Evolutionary conservation across 2,888 invertebrate genomes (phyloP).

Genomic region (Pogonocherus hispidulus): DNA sequence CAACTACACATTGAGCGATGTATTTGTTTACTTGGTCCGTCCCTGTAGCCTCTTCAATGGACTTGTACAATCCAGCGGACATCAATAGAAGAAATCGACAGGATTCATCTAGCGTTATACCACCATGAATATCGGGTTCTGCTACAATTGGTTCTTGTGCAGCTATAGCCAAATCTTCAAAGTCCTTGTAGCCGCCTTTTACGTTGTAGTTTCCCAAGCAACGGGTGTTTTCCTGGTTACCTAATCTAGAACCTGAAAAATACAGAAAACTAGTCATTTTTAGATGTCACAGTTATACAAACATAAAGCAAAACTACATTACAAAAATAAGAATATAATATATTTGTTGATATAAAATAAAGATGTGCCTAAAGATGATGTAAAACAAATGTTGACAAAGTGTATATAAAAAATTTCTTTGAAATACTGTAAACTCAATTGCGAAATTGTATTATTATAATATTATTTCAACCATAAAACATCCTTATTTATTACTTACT

Average conservation of each 20-base stretch:
- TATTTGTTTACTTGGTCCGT: constrained; percentile 87
- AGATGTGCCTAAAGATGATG: too few species aligned
- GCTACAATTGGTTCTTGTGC: constrained; percentile 85
- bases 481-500: too few species aligned
- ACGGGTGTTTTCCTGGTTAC: constrained; percentile 86
- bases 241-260: constrained; percentile 76
- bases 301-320: too few species aligned
- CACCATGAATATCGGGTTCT: constrained; percentile 87
- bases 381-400: too few species aligned
- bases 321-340: too few species aligned
- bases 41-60: constrained; percentile 83
- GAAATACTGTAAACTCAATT: too few species aligned
- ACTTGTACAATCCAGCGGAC: constrained; percentile 88
- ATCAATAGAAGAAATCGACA: constrained; percentile 88
- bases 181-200: constrained; percentile 88
- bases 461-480: too few species aligned
- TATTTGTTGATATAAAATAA: too few species aligned
- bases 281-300: too few species aligned
- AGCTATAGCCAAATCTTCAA: constrained; percentile 80
- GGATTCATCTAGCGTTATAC: constrained; percentile 82
- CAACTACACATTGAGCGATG: constrained; percentile 83
- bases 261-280: constrained; percentile 35
- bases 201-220: constrained; percentile 91
- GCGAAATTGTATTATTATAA: too few species aligned
- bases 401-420: too few species aligned